A percentile compares a stretch with the other conserved stretches of the same genome.
Conservation (phyloP, 2,888 invertebrate species). For the Drosophila infuscata region DNA sequence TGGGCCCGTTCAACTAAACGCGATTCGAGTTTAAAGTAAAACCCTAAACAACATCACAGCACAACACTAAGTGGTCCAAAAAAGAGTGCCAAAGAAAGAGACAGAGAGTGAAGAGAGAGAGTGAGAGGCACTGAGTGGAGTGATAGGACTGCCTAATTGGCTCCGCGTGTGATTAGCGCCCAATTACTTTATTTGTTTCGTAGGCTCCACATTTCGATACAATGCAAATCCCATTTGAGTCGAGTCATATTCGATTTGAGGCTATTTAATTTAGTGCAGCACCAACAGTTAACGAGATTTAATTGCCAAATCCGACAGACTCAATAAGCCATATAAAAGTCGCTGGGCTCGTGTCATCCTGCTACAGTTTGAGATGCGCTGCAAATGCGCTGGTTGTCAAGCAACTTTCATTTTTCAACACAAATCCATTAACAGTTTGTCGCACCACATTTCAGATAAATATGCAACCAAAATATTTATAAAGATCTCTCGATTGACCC, state of each 20-base stretch:
- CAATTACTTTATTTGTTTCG: conserved; percentile 74
- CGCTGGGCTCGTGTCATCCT: conserved; percentile 22
- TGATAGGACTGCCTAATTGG: conserved; percentile 32
- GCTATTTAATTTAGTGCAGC: conserved; percentile 25
- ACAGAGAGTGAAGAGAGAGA: no score
- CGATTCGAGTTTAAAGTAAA: conserved; percentile 29
- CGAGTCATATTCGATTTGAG: conserved; percentile 25
- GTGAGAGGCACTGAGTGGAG: background rate
- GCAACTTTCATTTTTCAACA: conserved; percentile 75
- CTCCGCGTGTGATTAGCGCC: conserved; percentile 68
- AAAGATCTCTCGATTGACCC: conserved; percentile 80
- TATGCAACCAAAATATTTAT: conserved; percentile 74
- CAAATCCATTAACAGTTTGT: conserved; percentile 72
- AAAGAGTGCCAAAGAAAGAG: background rate
- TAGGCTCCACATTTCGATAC: conserved; percentile 5
- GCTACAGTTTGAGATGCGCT: conserved; percentile 13
- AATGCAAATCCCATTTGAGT: conserved; percentile 21
- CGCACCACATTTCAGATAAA: conserved; percentile 68
- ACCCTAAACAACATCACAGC: conserved; percentile 10
- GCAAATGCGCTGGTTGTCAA: conserved; percentile 30
- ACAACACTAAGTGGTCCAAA: conserved; percentile 15
- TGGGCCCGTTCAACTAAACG: conserved; percentile 6
- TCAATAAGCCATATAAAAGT: conserved; percentile 2
- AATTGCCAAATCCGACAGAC: conserved; percentile 19
- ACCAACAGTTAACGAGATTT: conserved; percentile 37